Evolutionary conservation across 2,113 vertebrate species (phyloP).

Genomic region (Callipepla californica): DNA sequence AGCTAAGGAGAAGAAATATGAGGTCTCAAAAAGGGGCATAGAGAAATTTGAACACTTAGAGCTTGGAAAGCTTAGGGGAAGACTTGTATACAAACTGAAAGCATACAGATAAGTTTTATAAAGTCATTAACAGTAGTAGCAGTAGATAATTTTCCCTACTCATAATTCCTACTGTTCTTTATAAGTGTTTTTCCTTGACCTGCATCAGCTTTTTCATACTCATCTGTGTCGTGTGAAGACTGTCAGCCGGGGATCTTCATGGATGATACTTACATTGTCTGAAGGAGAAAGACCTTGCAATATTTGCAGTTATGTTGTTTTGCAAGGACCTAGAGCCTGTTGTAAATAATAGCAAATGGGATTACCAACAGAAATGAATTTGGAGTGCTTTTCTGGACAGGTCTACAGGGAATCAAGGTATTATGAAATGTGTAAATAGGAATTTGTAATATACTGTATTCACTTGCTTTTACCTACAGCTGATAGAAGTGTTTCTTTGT

Average conservation of each 20-base stretch:
- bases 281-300: not conserved
- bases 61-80: not conserved
- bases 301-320: not conserved
- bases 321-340: not conserved
- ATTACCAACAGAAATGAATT: not conserved
- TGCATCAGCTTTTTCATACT: not conserved
- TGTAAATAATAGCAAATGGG: not conserved
- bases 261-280: not conserved
- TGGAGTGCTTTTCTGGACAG: not conserved
- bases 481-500: not conserved
- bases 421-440: conserved; percentile 33
- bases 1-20: not conserved
- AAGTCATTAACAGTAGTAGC: not conserved
- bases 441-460: conserved; percentile 2
- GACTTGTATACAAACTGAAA: not conserved
- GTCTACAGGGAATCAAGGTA: not conserved
- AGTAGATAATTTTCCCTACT: not conserved
- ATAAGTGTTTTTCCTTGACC: not conserved
- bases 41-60: not conserved
- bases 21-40: not conserved
- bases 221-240: not conserved
- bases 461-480: not conserved
- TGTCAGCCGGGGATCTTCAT: not conserved
- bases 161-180: not conserved
- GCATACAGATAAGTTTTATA: not conserved